Percentiles rank a stretch among this genome's conserved stretches.
Evolutionary conservation across 2,888 invertebrate genomes (phyloP).

Genomic region (Carcina quercana): DNA sequence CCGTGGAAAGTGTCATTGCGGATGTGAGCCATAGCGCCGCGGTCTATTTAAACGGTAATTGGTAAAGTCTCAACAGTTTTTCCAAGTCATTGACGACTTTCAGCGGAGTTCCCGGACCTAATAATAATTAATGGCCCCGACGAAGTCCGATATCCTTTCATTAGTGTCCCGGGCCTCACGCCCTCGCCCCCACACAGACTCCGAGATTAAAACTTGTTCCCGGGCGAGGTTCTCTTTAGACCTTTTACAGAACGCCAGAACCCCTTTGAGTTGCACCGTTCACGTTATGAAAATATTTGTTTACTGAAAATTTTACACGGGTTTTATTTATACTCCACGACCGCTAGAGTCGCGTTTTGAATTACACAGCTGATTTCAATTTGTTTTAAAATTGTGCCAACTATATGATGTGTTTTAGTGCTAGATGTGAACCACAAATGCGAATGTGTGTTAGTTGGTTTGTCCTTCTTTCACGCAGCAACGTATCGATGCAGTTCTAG

Average conservation of each 20-base stretch:
- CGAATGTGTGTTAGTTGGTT: no score
- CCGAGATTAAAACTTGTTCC: constrained; percentile 69
- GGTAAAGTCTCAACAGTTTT: constrained; percentile 53
- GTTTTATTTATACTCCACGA: not conserved
- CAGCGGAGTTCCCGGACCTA: constrained; percentile 53
- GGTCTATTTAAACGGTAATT: constrained; percentile 50
- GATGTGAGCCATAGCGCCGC: no score
- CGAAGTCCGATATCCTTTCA: constrained; percentile 72
- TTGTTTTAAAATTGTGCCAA: no score
- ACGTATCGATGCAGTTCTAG: no score
- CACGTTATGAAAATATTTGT: constrained; percentile 33
- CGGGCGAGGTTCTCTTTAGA: constrained; percentile 42
- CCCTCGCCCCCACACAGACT: constrained; percentile 22
- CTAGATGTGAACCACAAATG: no score
- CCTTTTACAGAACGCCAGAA: constrained; percentile 30
- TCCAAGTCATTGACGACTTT: constrained; percentile 61
- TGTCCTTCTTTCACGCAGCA: no score
- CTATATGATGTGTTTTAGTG: no score
- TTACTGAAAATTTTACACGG: constrained; percentile 11
- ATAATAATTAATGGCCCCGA: constrained; percentile 70
- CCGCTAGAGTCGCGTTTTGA: no score
- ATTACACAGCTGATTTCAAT: no score
- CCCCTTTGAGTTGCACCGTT: constrained; percentile 1
- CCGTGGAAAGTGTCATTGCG: no score
- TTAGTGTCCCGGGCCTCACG: constrained; percentile 53